Percentiles rank a stretch among this genome's conserved stretches.
phyloP scores from a whole-genome alignment of 2,797 vertebrate genomes.

The Pangasius macronema region DNA sequence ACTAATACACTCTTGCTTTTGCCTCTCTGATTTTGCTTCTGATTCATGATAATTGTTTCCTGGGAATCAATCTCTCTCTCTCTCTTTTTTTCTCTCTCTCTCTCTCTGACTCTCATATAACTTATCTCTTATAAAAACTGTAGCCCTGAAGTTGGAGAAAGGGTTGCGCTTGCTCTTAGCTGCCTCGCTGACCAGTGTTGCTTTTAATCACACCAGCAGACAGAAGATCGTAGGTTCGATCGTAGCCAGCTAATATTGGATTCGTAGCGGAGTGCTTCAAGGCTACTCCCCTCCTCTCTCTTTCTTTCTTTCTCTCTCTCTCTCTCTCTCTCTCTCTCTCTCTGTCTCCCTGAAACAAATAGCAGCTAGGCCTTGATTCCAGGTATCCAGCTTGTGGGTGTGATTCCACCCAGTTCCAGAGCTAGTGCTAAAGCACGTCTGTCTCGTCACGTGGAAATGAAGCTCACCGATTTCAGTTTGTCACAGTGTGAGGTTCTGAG shows the following conservation, averaged over 20 bases:
- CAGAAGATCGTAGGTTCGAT: constrained; percentile 23
- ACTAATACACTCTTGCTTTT: background rate
- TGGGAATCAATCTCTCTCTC: background rate
- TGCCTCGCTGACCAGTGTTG: background rate
- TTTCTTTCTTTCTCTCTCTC: too few relatives aligned
- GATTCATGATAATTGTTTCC: background rate
- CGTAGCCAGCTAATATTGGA: constrained; percentile 22
- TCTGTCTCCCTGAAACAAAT: background rate
- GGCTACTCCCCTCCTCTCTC: background rate
- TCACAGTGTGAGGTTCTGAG: background rate
- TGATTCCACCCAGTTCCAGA: background rate
- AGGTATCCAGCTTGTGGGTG: background rate
- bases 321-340: background rate
- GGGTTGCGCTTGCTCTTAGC: background rate
- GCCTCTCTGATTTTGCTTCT: background rate
- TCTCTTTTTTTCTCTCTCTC: background rate
- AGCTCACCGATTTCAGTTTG: background rate
- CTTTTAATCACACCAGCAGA: constrained; percentile 40
- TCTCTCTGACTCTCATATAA: background rate
- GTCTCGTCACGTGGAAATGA: background rate
- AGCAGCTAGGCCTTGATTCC: background rate
- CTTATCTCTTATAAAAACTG: background rate
- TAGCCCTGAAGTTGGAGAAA: background rate
- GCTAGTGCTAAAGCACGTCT: background rate
- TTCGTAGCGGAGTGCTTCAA: constrained; percentile 16